Base-by-base conservation (phyloP, 2,888 invertebrate genomes). In the Empis stercorea region DNA sequence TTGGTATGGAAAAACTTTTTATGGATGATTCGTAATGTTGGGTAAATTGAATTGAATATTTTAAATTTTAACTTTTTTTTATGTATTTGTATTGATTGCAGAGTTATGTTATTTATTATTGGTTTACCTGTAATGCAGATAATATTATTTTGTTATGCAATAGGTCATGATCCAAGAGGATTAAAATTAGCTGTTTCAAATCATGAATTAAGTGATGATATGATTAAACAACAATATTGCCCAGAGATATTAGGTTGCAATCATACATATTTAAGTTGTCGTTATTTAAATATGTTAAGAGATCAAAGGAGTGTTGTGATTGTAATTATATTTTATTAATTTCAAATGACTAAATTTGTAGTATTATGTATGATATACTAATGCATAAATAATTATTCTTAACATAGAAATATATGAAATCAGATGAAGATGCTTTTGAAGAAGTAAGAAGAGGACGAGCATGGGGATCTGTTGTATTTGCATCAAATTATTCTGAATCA, bases 1-100 rank as follows among this genome's bases (percentile, higher is more conserved):
- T 68, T 91, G 17, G 76, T 89, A 41, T 88, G 89, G 86, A 92
- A 91, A 66, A 91, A 91, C 64, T 84, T 87, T 59, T 72, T 88
- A 45, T 86, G 87, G 78, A 80, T 91, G 74, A 80, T 84, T 73
- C 76, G 91, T 57, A 91, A 91, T 67, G 78, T 82, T 52, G 81
- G 84, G 86, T 85, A 64, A 71, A 73, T 57, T 2, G 16, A 43
- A n/a, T 11, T 20, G 59, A 40, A 34, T 32, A 38, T 20, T 37
- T 10, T 5, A 36, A 7, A 30, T 20, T 9, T n/a, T n/a, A 14
- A 13, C 9, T 30, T 30, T 39, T 1, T 30, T 27, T 20, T 30
- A 39, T 2, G 10, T 37, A 11, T 15, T 16, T 16, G 43, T 43
- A n/a, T 44, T 46, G 20, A 14, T 60, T 64, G 15, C 63, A 86